Percentiles rank a stretch among this genome's conserved stretches.
Evolutionary conservation across 2,797 vertebrate species (phyloP).

Genomic region (Coccyzus lansbergi): DNA sequence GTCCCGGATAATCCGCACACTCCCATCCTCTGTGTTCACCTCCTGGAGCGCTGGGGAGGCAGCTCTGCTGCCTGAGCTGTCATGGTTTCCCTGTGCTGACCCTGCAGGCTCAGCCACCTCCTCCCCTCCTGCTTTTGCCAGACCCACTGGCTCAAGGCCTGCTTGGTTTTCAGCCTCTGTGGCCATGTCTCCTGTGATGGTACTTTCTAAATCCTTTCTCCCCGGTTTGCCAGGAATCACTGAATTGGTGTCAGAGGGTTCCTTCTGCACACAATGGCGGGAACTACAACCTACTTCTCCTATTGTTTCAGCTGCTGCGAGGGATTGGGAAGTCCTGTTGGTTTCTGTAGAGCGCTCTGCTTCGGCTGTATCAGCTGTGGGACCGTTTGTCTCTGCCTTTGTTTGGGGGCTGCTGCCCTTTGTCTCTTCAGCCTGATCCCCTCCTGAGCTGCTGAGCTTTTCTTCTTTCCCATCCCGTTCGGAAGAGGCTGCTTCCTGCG

Average conservation of each 20-base stretch:
- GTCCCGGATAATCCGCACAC: slow-evolving; percentile 73
- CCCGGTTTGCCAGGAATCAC: neutral
- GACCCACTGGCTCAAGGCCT: neutral
- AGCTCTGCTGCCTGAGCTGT: neutral
- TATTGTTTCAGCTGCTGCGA: neutral
- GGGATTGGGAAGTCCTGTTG: neutral
- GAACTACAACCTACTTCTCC: slow-evolving; percentile 1
- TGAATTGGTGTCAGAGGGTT: slow-evolving; percentile 12
- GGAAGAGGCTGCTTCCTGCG: slow-evolving; percentile 11
- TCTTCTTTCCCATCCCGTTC: neutral
- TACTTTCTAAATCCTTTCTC: neutral
- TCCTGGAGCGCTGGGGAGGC: slow-evolving; percentile 73
- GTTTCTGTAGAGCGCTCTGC: neutral
- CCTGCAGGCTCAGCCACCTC: neutral
- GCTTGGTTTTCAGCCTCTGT: neutral
- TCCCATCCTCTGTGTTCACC: slow-evolving; percentile 75
- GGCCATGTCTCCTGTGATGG: neutral
- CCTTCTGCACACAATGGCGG: slow-evolving; percentile 4
- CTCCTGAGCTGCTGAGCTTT: neutral
- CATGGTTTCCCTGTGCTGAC: neutral
- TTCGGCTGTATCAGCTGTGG: neutral
- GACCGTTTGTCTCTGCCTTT: neutral
- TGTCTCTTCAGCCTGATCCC: neutral
- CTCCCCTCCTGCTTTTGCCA: neutral
- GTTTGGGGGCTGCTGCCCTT: neutral